Base-by-base conservation (phyloP, 2,797 vertebrate species). In the Peromyscus nudipes region DNA sequence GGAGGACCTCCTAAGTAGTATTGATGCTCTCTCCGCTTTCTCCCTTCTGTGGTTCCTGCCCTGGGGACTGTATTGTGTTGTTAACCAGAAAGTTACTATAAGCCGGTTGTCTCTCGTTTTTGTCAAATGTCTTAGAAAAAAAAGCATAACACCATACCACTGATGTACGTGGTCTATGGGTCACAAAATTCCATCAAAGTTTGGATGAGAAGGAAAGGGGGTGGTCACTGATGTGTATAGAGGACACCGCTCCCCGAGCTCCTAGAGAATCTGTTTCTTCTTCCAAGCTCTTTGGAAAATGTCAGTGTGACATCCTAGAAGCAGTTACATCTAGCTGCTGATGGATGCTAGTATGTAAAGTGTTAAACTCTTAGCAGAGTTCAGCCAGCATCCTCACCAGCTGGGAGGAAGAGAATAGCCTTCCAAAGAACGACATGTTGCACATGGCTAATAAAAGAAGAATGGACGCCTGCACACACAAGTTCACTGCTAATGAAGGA, bases 91-190 rank as follows among this genome's bases (percentile, higher is more conserved):
- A 94, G 62, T 84, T 80, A 43, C 77, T 89, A 1, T 82, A 92
- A 97, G 34, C 69, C 43, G 52, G 40, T 95, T 69, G 76, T 93
- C 79, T 91, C 97, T 97, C 17, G 64, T 90, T 96, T 95, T 96
- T 89, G 76, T 94, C 46, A 96, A 94, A 90, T 69, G 73, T 69
- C 73, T 91, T 88, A 62, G 83, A 19, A 46, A 67, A 17, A 83
- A 89, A 94, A 37, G 40, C 34, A 37, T 90, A 92, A 92, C 89
- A 65, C 83, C 49, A 19, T 84, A 14, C 83, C 86, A 64, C n/a
- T 27, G 9, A 4, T 83, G 25, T 6, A 34, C 25, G 23, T 21
- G 40, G 57, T 37, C 40, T 40, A 57, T 80, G 29, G 52, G 73
- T n/a, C 31, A 21, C 55, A 62, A 83, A 94, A 81, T 43, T 40